Percentiles rank a stretch among this genome's conserved stretches.
Evolutionary conservation across 2,113 vertebrate genomes (phyloP).

Genomic region (Cinclus cinclus): DNA sequence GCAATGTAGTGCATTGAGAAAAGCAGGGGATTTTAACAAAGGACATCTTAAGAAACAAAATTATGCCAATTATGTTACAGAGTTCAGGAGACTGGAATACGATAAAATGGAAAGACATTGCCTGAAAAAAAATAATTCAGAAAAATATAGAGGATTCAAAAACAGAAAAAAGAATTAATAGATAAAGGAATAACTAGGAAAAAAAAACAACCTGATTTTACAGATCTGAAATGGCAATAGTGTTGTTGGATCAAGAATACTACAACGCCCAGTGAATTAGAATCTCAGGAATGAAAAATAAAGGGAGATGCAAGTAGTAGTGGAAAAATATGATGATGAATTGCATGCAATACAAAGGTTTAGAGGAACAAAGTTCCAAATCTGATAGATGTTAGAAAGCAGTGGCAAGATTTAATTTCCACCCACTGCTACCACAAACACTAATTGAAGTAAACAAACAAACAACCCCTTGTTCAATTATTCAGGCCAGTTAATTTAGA

Average conservation of each 20-base stretch:
- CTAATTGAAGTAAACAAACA: slow-evolving; percentile 62
- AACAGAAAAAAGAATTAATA: neutral
- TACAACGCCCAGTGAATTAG: neutral
- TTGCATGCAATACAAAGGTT: neutral
- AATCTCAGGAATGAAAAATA: neutral
- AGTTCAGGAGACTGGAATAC: neutral
- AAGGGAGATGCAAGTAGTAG: neutral
- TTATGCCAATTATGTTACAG: neutral
- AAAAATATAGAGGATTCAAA: neutral
- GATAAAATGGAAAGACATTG: neutral
- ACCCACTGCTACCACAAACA: slow-evolving; percentile 55
- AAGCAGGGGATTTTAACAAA: neutral
- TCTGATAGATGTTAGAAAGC: neutral
- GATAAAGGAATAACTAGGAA: neutral
- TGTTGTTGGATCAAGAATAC: neutral
- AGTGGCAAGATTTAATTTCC: slow-evolving; percentile 24
- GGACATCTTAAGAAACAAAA: neutral
- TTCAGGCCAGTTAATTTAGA: slow-evolving; percentile 44
- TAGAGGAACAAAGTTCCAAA: neutral
- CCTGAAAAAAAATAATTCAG: neutral
- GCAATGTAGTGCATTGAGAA: neutral
- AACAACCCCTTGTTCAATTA: slow-evolving; percentile 43
- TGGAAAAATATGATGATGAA: neutral
- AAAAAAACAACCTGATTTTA: neutral
- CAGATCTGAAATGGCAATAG: neutral